Evolutionary conservation across 1,140 invertebrate genomes (phyloP), one percentile per base, ranked within the genome.

Genomic region (Stegodyphus mimosarum): DNA sequence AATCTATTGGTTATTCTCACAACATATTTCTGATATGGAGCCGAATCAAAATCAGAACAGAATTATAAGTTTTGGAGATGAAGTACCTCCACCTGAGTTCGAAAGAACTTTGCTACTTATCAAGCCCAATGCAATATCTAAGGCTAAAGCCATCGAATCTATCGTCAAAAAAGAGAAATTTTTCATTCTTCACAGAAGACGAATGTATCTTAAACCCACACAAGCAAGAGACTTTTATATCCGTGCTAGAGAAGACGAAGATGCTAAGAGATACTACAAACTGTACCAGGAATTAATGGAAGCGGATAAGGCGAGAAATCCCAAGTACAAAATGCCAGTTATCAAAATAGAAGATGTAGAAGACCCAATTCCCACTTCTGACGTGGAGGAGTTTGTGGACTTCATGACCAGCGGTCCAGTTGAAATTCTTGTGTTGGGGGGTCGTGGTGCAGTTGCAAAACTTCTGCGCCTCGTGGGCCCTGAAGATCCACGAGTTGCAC

Each of bases 401-500:
- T 75, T 84, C 81, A 84, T 84, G 72, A 84, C 81, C 15, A 75
- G 81, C 9, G 73, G 81, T 6, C 81, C 81, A 15, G 63, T 84
- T 2, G 81, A 75, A 6, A 33, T 84, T 6, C 18, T 75, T 5
- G 73, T 84, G 6, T 7, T 76, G 5, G 81, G 72, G 9, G 81
- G 81, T 50, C 7, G 81, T 17, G 81, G 81, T 0, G 33, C 72
- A 18, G 48, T 70, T n/a, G 18, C 17, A 6, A 75, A 60, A 17
- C 70, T 60, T 60, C 50, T 11, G 2, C 6, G 60, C 0, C 51
- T 84, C 5, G 69, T 84, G 60, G 81, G 81, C 15, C 81, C 81
- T 4, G 72, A 75, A 17, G 64, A 84, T n/a, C 81, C 81, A 11
- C 69, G 70, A 66, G 17, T 60, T 17, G 81, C 81, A 1, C 15